phyloP scores from a whole-genome alignment of 2,888 invertebrate genomes.

The Caenorhabditis plicata region DNA sequence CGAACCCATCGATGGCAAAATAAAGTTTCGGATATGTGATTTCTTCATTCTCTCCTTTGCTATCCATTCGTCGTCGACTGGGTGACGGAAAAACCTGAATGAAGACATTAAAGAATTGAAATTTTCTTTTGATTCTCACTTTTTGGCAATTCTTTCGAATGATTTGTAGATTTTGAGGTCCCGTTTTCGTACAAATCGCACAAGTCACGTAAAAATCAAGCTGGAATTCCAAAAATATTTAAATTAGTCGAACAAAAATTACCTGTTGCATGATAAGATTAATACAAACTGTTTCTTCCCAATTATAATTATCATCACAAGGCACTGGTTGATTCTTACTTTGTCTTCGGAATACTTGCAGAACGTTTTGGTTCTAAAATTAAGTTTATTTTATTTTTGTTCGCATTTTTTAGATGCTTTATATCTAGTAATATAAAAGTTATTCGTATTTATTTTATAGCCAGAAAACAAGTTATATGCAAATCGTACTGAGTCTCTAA shows the following conservation, averaged over 20 bases:
- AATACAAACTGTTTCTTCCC: constrained; percentile 98
- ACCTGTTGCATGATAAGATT: constrained; percentile 92
- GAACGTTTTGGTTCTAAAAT: constrained; percentile 63
- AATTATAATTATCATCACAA: constrained; percentile 92
- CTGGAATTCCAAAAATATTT: constrained; percentile 57
- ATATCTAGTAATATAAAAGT: background rate
- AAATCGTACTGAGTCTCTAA: no score
- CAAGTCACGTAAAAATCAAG: constrained; percentile 95
- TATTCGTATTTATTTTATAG: no score
- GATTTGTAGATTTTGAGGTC: constrained; percentile 94
- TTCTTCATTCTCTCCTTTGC: constrained; percentile 95
- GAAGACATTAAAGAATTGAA: no score
- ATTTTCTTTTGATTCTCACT: constrained; percentile 11
- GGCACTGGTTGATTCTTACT: constrained; percentile 88
- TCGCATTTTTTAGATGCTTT: background rate
- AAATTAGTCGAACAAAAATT: background rate
- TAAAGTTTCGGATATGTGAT: constrained; percentile 98
- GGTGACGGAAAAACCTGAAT: constrained; percentile 94
- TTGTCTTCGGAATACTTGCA: constrained; percentile 95
- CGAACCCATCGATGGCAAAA: constrained; percentile 98
- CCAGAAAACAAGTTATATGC: no score
- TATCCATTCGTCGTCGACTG: constrained; percentile 86
- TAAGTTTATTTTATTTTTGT: background rate
- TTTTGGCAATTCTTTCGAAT: constrained; percentile 82
- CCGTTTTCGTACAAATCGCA: constrained; percentile 95